Evolutionary conservation across 2,797 vertebrate genomes (phyloP).

Genomic region (Helarctos malayanus): DNA sequence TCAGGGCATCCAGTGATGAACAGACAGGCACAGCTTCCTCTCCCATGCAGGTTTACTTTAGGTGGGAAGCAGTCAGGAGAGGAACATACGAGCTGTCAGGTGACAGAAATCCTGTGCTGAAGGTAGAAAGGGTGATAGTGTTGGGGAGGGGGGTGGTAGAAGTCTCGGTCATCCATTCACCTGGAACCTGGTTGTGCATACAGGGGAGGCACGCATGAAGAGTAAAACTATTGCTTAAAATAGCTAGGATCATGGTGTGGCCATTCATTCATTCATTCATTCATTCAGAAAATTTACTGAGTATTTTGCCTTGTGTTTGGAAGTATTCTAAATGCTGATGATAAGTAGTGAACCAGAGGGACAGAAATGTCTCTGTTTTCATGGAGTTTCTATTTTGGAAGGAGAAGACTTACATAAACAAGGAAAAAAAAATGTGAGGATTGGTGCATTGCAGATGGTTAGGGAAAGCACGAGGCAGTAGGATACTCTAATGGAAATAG

Average conservation of each 20-base stretch:
- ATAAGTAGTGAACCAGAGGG: background rate
- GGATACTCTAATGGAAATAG: background rate
- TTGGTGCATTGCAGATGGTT: background rate
- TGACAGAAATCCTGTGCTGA: background rate
- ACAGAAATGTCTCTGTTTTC: background rate
- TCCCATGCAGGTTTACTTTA: background rate
- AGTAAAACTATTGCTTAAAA: accelerated
- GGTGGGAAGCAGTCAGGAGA: background rate
- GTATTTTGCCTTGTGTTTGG: background rate
- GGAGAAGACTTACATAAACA: background rate
- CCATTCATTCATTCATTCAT: background rate
- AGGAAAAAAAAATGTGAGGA: background rate
- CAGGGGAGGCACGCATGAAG: background rate
- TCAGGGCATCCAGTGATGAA: background rate
- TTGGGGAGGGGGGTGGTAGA: background rate
- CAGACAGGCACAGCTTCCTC: background rate
- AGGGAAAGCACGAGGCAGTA: background rate
- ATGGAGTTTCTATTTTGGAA: background rate
- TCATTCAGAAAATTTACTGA: background rate
- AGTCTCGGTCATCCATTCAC: accelerated
- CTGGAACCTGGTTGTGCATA: background rate
- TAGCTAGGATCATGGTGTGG: background rate
- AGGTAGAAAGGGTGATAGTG: background rate
- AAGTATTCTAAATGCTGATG: background rate
- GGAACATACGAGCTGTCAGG: background rate